Base-by-base conservation (phyloP, 2,888 invertebrate genomes). In the Sarcophaga variegata region DNA sequence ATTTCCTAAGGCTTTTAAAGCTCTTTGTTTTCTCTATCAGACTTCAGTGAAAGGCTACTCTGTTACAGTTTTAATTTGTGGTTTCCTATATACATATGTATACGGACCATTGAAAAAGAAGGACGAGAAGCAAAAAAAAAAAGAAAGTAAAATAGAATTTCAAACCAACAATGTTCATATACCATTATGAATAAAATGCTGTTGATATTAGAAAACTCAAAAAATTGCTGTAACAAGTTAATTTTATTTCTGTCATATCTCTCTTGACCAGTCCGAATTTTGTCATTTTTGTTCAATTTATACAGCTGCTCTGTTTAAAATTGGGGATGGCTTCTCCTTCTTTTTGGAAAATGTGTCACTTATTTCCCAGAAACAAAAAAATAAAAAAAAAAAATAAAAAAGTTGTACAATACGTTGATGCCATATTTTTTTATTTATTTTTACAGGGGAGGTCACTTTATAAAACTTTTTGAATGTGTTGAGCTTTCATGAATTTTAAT, bases 171-270 rank as follows among this genome's bases (percentile, higher is more conserved):
- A 37, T 2, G 8, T 10, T 37, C 37, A 37, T 37, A 37, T 37
- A 0, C 8, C 37, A 37, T 37, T 37, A 37, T 37, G 37, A 37
- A 37, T 37, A 37, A 37, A 37, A 37, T 37, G 10, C 8, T 37
- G 37, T 37, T 37, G 37, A 37, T 37, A 37, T 37, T 37, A 11
- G 22, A 12, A 37, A 14, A 54, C 3, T 10, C 12, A 64, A 27
- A 54, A 20, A 20, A 25, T 62, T 49, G 2, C 25, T 27, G 25
- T 78, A 69, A 67, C 63, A 70, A 75, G 59, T 79, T 85, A 69
- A 74, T 69, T 81, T 74, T 74, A 81, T 82, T 82, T 86, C 72
- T 83, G 86, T 83, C 83, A 80, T 83, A 86, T 80, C 76, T 54
- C 76, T 72, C 66, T 37, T 71, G 75, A 60, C 78, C 82, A 82